Evolutionary conservation across 2,888 invertebrate genomes (phyloP), one percentile per base, ranked within the genome.

Genomic region (Thalpophila matura): DNA sequence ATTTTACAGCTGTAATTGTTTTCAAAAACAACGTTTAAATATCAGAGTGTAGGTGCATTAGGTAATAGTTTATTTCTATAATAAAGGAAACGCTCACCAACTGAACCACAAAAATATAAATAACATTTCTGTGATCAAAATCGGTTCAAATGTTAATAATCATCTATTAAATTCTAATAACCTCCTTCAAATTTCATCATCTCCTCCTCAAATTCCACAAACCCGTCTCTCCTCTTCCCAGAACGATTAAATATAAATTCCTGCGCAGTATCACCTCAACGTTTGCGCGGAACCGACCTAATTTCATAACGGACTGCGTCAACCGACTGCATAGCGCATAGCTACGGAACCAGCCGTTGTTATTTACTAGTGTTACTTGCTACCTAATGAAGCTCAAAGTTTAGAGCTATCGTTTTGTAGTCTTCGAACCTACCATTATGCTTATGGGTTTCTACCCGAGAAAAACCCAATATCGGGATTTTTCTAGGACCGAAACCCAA

Each of bases 281-380:
- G 58, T 68, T 45, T 57, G 49, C 31, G 42, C 50, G 37, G 14
- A 55, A 46, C 7, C 49, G 67, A 72, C 77, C 74, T 46, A 72
- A 64, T 76, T 75, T 49, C 29, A 12, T 60, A 60, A 40, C 53
- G 27, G 51, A 24, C 59, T 51, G 42, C 55, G 45, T 60, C 67
- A 76, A 67, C 63, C 14, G 12, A 14, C 50, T 55, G 50, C 54
- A 55, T 57, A 35, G 49, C 27, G 9, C 26, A 24, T 14, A 50
- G 22, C 46, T 27, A 12, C 42, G 2, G 35, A 50, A 22, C 40
- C 7, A 26, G 1, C 18, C 6, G 24, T 37, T 49, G 7, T 31
- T 47, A 29, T 42, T n/a, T 42, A 33, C 9, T 12, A 24, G 3
- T 22, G 18, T 33, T 10, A 29, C 12, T 20, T 7, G 26, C 20